A percentile compares a stretch with the other conserved stretches of the same genome.
These are phyloP conservation scores for Danio choprae DNA, from an alignment of 2,797 vertebrate genomes.

Conservation along the genomic window DNA sequence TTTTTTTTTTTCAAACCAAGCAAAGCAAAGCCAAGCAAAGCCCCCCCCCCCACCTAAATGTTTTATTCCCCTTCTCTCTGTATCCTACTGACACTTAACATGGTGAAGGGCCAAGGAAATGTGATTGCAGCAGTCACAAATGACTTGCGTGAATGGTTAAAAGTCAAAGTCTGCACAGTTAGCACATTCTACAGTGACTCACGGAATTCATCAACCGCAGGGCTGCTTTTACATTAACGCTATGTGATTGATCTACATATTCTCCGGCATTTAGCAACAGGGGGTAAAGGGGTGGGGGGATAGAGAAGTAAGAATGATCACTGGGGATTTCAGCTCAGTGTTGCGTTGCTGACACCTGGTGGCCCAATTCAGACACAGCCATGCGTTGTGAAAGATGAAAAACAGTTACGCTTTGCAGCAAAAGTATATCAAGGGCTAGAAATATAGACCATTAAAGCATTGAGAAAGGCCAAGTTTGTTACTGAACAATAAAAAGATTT, in stretches of 20 bases:
- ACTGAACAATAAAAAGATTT: conserved; percentile 5
- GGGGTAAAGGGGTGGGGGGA: conserved; percentile 20
- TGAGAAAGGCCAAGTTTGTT: conserved; percentile 12
- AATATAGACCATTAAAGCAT: conserved; percentile 9
- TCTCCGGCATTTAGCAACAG: conserved; percentile 66
- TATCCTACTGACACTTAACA: conserved; percentile 70
- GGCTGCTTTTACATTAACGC: conserved; percentile 79
- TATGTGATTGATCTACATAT: conserved; percentile 80
- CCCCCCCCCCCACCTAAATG: conserved; percentile 4
- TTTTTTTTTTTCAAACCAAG: conserved; percentile 59
- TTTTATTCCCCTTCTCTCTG: neutral
- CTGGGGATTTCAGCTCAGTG: conserved; percentile 66
- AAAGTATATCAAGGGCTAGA: neutral
- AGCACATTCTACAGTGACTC: conserved; percentile 82
- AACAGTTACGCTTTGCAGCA: neutral
- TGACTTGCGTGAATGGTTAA: conserved; percentile 73
- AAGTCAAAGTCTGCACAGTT: conserved; percentile 81
- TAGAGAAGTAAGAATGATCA: conserved; percentile 37
- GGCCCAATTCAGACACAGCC: conserved; percentile 69
- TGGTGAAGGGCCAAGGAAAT: conserved; percentile 75
- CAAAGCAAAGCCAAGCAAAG: no score
- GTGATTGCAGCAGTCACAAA: conserved; percentile 81
- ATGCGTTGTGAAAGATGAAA: neutral
- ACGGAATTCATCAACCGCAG: conserved; percentile 78
- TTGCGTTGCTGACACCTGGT: conserved; percentile 80